Evolutionary conservation across 2,888 invertebrate species (phyloP), one percentile per base, ranked within the genome.

Genomic region (Mythimna lalbum): DNA sequence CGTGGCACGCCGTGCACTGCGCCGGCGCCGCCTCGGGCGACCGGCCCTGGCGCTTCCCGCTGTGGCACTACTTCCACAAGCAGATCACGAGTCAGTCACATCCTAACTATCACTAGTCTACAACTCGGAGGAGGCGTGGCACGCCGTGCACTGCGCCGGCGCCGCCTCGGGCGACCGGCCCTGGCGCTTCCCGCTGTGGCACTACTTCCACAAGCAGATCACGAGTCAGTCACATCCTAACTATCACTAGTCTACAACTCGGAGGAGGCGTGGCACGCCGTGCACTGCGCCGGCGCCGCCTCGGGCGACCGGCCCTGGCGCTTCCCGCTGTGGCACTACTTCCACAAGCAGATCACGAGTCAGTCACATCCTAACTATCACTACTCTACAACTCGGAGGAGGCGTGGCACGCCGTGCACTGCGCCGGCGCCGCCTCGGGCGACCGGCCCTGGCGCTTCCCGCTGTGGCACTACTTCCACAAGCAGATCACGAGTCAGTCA

Each of bases 231-330:
- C n/a, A n/a, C n/a, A n/a, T n/a, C n/a, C n/a, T n/a, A n/a, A n/a
- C n/a, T n/a, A n/a, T n/a, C n/a, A n/a, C n/a, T n/a, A n/a, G n/a
- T n/a, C n/a, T n/a, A n/a, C 60, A 97, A 97, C 88, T 96, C 96
- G 0, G 96, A 96, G 78, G 90, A 91, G 0, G 92, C 97, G 14
- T 98, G 98, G 97, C 90, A 95, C 64, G 94, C 96, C 62, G 93
- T 97, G 88, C 95, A 96, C 59, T 93, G 95, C 78, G 98, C 98
- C 56, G 97, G 98, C 27, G 96, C 96, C 76, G 90, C 89, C 80
- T 96, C 97, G 6, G 98, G 98, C 0, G 98, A 98, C 93, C 93
- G 98, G 4, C 97, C 98, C 4, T 98, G 98, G 98, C 93, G 98
- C 63, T 96, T 98, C 94, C 98, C 98, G 7, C 93, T 98, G 31